Evolutionary conservation across 2,888 invertebrate species (phyloP), one percentile per base, ranked within the genome.

Genomic region (Philereme transversata): DNA sequence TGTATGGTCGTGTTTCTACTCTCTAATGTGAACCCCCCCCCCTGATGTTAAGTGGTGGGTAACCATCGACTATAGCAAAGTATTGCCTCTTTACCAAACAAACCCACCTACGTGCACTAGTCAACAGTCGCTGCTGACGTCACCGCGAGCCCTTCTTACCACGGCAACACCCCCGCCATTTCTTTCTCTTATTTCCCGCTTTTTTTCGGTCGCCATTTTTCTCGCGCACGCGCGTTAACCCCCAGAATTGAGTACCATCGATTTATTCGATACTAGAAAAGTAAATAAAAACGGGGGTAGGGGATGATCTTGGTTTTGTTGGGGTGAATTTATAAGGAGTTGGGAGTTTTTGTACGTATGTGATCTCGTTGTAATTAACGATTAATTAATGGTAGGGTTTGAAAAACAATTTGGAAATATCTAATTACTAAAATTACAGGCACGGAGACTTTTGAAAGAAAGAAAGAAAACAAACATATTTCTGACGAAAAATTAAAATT

Each of bases 121-220:
- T 70, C 51, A 41, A 5, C 73, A 47, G 9, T 6, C 33, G 10
- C 36, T 60, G 6, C 45, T 5, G 5, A 65, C 71, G 62, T 35
- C 58, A 81, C 81, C 46, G 65, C 79, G 78, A 78, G 75, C 79
- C 72, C 77, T 83, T 81, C 78, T 75, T 72, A 68, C 61, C 48
- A 65, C 72, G 74, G 70, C 10, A 10, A 45, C 76, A 40, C 77
- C 82, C 83, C 79, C 78, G 75, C 76, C 77, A 75, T 77, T 88
- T 90, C 88, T 90, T 90, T 90, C 88, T 90, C 88, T 90, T 90
- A 89, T 91, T 91, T 90, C 86, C 84, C 81, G 76, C 75, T 77
- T 86, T 90, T 47, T 92, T 91, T 86, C 81, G 81, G 83, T 72
- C 79, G 92, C 92, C 92, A 92, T 92, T 88, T 90, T 91, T 87